Percentiles rank a stretch among this genome's conserved stretches.
These are phyloP conservation scores for Eriosoma lanigerum DNA, from an alignment of 1,140 invertebrate genomes.

Conservation along the genomic window DNA sequence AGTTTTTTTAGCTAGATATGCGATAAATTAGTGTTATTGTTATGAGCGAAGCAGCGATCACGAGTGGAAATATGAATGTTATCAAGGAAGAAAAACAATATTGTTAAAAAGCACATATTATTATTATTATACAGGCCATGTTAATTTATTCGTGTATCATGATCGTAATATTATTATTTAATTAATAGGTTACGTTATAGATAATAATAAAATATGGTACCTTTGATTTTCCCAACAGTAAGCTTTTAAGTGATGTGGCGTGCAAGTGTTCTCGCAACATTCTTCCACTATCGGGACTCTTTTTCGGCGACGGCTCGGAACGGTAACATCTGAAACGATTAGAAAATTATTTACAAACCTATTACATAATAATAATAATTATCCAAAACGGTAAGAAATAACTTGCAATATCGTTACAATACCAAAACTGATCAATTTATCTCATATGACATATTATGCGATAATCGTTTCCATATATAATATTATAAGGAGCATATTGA, in stretches of 20 bases:
- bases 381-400: neutral
- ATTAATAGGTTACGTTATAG: neutral
- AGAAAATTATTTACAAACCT: neutral
- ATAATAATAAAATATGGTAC: conserved; percentile 52
- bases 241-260: conserved; percentile 24
- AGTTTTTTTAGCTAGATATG: no score
- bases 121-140: conserved; percentile 67
- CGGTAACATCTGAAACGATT: conserved; percentile 30
- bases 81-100: no score
- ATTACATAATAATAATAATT: neutral
- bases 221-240: conserved; percentile 73
- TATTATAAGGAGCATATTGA: no score
- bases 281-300: conserved; percentile 41
- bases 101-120: neutral
- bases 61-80: conserved; percentile 29
- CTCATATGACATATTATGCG: no score
- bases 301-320: conserved; percentile 38
- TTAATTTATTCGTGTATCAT: conserved; percentile 60
- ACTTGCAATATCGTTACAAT: no score
- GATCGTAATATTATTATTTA: no score
- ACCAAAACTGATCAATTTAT: no score
- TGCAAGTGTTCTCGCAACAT: conserved; percentile 41
- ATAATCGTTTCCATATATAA: no score
- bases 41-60: no score
- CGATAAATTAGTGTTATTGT: no score